phyloP scores from a whole-genome alignment of 2,113 vertebrate species.

The Sphaerodactylus townsendi region DNA sequence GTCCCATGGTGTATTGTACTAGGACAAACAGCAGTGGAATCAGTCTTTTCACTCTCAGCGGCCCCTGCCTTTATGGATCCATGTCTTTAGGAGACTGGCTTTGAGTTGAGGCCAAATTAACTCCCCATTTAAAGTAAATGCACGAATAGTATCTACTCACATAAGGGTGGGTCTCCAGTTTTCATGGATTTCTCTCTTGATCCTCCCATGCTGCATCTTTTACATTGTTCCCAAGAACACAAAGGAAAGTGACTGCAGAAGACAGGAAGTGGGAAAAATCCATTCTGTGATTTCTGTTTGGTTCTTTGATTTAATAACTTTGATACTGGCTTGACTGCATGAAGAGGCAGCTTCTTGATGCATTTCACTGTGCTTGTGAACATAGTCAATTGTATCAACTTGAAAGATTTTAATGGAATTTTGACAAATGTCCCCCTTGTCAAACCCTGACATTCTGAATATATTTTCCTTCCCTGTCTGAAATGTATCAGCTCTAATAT shows the following conservation, averaged over 20 bases:
- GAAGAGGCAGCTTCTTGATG: background rate
- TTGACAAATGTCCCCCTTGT: background rate
- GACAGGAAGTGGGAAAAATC: too few species aligned
- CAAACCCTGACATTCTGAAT: background rate
- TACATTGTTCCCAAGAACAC: too few species aligned
- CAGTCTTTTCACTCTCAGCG: background rate
- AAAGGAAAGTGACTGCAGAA: too few species aligned
- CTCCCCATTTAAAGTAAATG: too few species aligned
- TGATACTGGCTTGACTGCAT: background rate
- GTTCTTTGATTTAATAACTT: background rate
- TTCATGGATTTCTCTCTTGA: too few species aligned
- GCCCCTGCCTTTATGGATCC: background rate
- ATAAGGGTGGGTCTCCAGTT: too few species aligned
- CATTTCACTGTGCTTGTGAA: background rate
- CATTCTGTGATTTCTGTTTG: too few species aligned
- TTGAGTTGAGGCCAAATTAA: too few species aligned
- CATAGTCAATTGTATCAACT: background rate
- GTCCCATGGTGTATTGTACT: background rate
- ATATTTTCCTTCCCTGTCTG: background rate
- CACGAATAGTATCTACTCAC: too few species aligned
- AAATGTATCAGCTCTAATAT: background rate
- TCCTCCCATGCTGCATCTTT: too few species aligned
- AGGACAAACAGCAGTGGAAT: slow-evolving; percentile 7
- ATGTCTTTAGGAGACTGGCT: too few species aligned
- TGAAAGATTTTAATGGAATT: background rate